Conservation (phyloP, 2,113 vertebrate genomes). For the Anas platyrhynchos region DNA sequence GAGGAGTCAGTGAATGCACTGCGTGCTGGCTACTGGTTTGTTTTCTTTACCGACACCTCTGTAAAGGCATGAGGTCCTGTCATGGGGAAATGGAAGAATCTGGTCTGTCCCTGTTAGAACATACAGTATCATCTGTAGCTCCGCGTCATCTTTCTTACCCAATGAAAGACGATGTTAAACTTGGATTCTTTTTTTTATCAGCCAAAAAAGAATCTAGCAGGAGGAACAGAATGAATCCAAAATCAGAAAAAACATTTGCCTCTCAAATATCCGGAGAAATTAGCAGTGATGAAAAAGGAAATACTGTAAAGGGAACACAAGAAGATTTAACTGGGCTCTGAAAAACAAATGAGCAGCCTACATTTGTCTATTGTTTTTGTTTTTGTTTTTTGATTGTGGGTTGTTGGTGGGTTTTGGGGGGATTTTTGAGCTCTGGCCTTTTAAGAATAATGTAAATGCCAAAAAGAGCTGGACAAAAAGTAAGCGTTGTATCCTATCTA, state of each 20-base stretch:
- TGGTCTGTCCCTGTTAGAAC: neutral
- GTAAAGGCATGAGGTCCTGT: neutral
- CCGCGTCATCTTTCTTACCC: neutral
- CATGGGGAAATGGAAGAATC: neutral
- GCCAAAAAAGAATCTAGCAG: neutral
- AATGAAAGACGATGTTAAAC: neutral
- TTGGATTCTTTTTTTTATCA: neutral
- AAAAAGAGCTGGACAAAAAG: conserved; percentile 57
- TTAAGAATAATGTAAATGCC: conserved; percentile 20
- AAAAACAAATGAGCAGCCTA: neutral
- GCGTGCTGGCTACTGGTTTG: neutral
- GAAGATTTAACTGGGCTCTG: neutral
- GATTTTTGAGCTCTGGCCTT: conserved; percentile 4
- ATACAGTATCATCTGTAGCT: accelerated
- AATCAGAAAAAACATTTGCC: neutral
- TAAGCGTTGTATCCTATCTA: conserved; percentile 70
- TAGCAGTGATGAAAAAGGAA: neutral
- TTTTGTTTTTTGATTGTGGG: neutral
- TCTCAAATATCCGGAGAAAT: neutral
- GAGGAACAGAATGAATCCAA: neutral
- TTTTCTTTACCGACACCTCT: neutral
- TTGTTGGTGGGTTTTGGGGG: too few relatives aligned
- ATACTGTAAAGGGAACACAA: neutral
- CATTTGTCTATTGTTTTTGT: neutral
- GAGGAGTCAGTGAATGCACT: neutral